Percentiles rank a stretch among this genome's conserved stretches.
Evolutionary conservation across 2,888 invertebrate genomes (phyloP).

Genomic region (Apomyelois bistriatella): DNA sequence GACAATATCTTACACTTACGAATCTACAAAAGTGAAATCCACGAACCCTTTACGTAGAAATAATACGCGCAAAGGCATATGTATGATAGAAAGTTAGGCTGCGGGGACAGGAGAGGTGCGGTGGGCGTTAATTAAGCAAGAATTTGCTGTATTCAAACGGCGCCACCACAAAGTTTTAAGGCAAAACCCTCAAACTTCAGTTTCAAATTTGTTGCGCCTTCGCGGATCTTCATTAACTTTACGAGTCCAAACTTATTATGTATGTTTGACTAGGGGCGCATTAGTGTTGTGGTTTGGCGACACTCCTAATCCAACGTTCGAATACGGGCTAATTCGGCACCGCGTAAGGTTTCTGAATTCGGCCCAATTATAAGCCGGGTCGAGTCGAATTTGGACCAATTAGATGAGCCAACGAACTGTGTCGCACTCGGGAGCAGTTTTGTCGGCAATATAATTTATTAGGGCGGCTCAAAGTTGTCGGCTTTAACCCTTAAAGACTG

Average conservation of each 20-base stretch:
- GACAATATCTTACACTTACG: conserved; percentile 9
- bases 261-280: conserved; percentile 63
- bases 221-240: conserved; percentile 65
- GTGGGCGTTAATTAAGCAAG: conserved; percentile 68
- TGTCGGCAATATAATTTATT: conserved; percentile 79
- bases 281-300: conserved; percentile 57
- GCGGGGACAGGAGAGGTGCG: conserved; percentile 27
- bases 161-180: conserved; percentile 52
- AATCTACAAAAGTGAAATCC: conserved; percentile 21
- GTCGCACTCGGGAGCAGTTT: conserved; percentile 77
- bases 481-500: conserved; percentile 77
- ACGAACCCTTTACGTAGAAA: conserved; percentile 35
- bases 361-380: conserved; percentile 74
- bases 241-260: conserved; percentile 63
- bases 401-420: conserved; percentile 79
- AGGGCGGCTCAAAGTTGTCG: conserved; percentile 74
- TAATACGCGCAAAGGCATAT: conserved; percentile 42
- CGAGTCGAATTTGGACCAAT: conserved; percentile 76
- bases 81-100: conserved; percentile 38
- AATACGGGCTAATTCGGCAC: conserved; percentile 68
- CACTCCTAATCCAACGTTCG: conserved; percentile 59
- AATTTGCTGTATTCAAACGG: conserved; percentile 66
- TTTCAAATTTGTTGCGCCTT: conserved; percentile 65
- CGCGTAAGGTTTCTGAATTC: conserved; percentile 61
- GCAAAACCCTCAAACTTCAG: conserved; percentile 56